phyloP scores from a whole-genome alignment of 2,113 vertebrate species.

The Rhabdomys dilectus region DNA sequence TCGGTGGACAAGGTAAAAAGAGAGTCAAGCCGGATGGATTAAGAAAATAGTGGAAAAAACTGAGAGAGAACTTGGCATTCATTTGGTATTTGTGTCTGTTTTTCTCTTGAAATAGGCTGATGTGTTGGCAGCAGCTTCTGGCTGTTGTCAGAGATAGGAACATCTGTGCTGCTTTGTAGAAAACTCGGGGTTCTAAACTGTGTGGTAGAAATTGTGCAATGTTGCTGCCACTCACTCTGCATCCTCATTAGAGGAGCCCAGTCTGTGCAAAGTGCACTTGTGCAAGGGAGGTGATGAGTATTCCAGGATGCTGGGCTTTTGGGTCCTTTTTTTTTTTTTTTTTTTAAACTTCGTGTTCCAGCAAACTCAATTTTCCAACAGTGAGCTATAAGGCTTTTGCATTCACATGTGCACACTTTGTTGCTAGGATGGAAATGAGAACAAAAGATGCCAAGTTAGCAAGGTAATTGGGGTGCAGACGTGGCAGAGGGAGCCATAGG shows the following conservation, averaged over 20 bases:
- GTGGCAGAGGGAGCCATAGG: not conserved
- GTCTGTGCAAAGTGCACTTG: not conserved
- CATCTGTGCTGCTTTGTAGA: conserved; percentile 78
- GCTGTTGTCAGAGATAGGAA: conserved; percentile 68
- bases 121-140: conserved; percentile 78
- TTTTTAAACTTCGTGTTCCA: not conserved
- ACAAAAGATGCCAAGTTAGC: not conserved
- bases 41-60: not conserved
- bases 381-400: not conserved
- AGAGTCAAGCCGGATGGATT: not conserved
- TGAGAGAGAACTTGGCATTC: conserved; percentile 68
- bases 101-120: conserved; percentile 76
- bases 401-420: not conserved
- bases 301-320: not conserved
- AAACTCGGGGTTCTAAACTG: conserved; percentile 30
- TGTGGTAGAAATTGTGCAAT: conserved; percentile 43
- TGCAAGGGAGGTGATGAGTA: not conserved
- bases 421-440: not conserved
- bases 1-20: not conserved
- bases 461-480: not conserved
- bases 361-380: not conserved
- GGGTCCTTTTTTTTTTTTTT: not conserved
- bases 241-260: conserved; percentile 18
- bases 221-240: not conserved
- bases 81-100: conserved; percentile 77